Conservation (phyloP, 2,888 invertebrate species). For the Zhuqinia jingwanae region DNA sequence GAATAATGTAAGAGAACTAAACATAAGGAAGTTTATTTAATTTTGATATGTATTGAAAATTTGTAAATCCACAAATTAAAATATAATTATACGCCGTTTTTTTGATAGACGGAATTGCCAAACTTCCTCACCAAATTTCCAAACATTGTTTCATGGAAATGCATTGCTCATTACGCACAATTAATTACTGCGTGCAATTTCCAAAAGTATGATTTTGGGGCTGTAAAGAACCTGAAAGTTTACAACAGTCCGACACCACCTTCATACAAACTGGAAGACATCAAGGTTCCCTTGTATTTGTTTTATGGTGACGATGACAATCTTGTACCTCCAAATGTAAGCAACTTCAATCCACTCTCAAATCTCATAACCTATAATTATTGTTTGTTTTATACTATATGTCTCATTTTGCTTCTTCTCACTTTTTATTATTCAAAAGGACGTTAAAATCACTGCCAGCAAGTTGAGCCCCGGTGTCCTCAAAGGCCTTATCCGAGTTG, state of each 20-base stretch:
- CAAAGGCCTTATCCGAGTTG: not conserved
- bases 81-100: not conserved
- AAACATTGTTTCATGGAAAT: slow-evolving; percentile 6
- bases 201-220: slow-evolving; percentile 53
- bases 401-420: too few relatives aligned
- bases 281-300: slow-evolving; percentile 35
- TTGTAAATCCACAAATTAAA: not conserved
- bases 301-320: slow-evolving; percentile 40
- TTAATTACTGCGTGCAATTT: slow-evolving; percentile 28
- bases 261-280: slow-evolving; percentile 1
- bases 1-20: slow-evolving; percentile 58
- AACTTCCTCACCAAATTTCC: slow-evolving; percentile 45
- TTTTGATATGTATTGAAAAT: not conserved
- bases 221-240: not conserved
- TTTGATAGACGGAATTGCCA: slow-evolving; percentile 54
- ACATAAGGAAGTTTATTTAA: too few relatives aligned
- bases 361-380: too few relatives aligned
- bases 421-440: too few relatives aligned
- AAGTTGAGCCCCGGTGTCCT: not conserved
- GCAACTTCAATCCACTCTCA: too few relatives aligned
- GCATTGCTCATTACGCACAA: slow-evolving; percentile 49
- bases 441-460: slow-evolving; percentile 33
- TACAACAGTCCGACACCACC: slow-evolving; percentile 38
- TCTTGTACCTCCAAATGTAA: slow-evolving; percentile 33
- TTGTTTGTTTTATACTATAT: too few relatives aligned